These are phyloP conservation scores for Pterostichus madidus DNA, from an alignment of 2,888 invertebrate species.

Conservation along the genomic window DNA sequence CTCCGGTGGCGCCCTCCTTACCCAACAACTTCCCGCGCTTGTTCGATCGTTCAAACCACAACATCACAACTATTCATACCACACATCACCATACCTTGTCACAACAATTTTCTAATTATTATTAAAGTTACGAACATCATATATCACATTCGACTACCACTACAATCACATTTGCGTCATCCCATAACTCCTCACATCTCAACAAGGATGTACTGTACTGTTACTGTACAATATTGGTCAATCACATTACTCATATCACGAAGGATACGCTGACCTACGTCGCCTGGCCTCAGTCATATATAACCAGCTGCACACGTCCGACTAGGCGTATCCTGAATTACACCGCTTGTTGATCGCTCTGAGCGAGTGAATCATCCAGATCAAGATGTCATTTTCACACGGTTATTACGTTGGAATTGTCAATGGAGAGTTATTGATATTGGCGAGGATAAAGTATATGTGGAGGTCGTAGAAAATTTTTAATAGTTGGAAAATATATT, in stretches of 20 bases:
- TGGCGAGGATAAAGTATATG: too few species aligned
- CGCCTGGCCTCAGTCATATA: slow-evolving; percentile 23
- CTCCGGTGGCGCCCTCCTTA: too few species aligned
- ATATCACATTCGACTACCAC: too few species aligned
- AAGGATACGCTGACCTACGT: slow-evolving; percentile 34
- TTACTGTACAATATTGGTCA: slow-evolving; percentile 33
- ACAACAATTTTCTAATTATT: too few species aligned
- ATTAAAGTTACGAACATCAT: too few species aligned
- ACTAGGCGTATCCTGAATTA: slow-evolving; percentile 38
- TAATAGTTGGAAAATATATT: too few species aligned
- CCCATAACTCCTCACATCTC: background rate
- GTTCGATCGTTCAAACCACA: too few species aligned
- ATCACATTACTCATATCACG: slow-evolving; percentile 42
- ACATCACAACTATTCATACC: too few species aligned
- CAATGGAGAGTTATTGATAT: too few species aligned
- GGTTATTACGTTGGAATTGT: background rate
- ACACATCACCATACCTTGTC: too few species aligned
- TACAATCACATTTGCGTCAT: background rate
- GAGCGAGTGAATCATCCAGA: slow-evolving; percentile 30
- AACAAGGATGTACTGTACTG: slow-evolving; percentile 25
- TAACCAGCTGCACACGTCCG: slow-evolving; percentile 19
- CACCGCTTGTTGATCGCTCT: background rate
- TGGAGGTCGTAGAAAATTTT: too few species aligned
- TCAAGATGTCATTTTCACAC: slow-evolving; percentile 46
- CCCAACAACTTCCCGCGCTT: too few species aligned